phyloP scores from a whole-genome alignment of 2,797 vertebrate species.

The Pseudochirops corinnae region DNA sequence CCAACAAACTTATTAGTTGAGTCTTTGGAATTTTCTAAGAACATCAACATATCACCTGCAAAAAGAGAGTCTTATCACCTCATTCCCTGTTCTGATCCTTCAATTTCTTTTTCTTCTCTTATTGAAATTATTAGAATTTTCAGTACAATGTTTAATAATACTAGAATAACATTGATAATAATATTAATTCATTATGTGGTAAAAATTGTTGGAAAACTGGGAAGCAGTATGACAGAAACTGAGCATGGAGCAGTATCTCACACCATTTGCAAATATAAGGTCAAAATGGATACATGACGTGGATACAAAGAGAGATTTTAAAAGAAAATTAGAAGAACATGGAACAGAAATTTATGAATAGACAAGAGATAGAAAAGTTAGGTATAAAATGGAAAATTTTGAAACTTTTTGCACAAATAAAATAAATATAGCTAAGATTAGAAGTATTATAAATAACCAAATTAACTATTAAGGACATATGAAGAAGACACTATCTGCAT shows the following conservation, averaged over 20 bases:
- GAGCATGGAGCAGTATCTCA: not conserved
- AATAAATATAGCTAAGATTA: not conserved
- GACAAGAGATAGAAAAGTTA: not conserved
- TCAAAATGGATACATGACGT: not conserved
- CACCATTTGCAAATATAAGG: not conserved
- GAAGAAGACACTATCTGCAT: too few relatives aligned
- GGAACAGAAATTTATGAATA: not conserved
- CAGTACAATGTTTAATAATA: not conserved
- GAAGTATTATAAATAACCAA: not conserved
- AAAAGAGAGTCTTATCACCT: not conserved
- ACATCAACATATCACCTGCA: not conserved
- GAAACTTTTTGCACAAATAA: not conserved
- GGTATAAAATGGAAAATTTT: not conserved
- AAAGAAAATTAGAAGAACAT: too few relatives aligned
- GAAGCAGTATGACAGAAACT: not conserved
- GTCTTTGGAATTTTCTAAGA: too few relatives aligned
- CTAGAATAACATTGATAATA: not conserved
- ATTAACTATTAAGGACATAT: too few relatives aligned
- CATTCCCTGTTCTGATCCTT: not conserved
- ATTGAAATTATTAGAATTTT: not conserved
- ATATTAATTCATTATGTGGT: not conserved
- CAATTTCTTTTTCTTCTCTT: not conserved
- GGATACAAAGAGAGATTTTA: not conserved
- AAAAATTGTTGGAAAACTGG: not conserved
- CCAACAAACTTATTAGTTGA: not conserved